These are phyloP conservation scores for Bubalus kerabau DNA, from an alignment of 2,113 vertebrate species.

Conservation along the genomic window DNA sequence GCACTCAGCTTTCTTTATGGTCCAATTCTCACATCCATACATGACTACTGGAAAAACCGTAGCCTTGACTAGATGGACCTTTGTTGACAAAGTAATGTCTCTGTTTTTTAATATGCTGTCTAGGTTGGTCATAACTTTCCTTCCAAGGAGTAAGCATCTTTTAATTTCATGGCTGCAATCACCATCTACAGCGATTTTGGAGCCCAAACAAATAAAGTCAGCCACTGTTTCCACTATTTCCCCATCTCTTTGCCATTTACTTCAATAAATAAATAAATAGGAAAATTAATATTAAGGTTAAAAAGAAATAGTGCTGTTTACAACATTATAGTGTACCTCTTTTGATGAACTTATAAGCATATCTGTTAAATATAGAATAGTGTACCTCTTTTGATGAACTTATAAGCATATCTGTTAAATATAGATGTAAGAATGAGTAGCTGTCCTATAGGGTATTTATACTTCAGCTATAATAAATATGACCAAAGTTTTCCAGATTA, in stretches of 20 bases:
- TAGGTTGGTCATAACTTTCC: background rate
- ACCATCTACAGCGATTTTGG: background rate
- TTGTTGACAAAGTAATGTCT: background rate
- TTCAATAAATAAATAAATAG: background rate
- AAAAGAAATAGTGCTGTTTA: background rate
- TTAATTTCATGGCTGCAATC: background rate
- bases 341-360: background rate
- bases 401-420: background rate
- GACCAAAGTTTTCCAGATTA: background rate
- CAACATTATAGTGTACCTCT: background rate
- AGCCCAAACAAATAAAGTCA: background rate
- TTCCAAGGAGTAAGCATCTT: background rate
- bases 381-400: background rate
- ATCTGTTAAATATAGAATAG: background rate
- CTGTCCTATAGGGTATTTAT: background rate
- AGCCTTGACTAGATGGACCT: background rate
- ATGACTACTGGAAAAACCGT: background rate
- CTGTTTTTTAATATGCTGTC: background rate
- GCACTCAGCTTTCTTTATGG: fast-evolving
- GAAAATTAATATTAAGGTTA: background rate
- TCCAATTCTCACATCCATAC: background rate
- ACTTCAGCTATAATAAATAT: background rate
- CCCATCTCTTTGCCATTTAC: background rate
- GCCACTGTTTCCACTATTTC: background rate
- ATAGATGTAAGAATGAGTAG: background rate